Percentiles rank a stretch among this genome's conserved stretches.
Evolutionary conservation across 2,113 vertebrate genomes (phyloP).

Genomic region (Cynopterus brachyotis): DNA sequence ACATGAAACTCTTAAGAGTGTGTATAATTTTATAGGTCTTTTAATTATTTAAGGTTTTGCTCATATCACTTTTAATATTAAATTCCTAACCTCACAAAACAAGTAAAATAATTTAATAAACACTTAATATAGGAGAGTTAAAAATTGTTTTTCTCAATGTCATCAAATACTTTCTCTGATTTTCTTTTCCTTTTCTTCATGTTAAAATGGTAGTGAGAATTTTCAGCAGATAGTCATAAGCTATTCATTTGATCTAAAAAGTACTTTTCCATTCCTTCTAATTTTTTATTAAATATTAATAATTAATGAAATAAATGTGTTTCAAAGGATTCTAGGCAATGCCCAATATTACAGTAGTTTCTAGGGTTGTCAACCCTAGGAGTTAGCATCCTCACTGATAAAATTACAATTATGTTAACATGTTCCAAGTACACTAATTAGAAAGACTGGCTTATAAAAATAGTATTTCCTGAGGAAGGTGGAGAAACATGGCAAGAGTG

Average conservation of each 20-base stretch:
- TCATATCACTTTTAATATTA: too few relatives aligned
- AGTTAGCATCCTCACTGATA: not conserved
- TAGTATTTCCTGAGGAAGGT: not conserved
- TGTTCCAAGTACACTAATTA: not conserved
- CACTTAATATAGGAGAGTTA: too few relatives aligned
- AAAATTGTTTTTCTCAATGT: too few relatives aligned
- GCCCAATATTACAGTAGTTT: not conserved
- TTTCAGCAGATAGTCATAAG: not conserved
- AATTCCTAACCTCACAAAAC: too few relatives aligned
- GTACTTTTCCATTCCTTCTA: not conserved
- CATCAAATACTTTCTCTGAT: too few relatives aligned
- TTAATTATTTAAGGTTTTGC: too few relatives aligned
- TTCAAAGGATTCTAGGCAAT: not conserved
- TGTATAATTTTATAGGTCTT: too few relatives aligned
- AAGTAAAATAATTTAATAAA: too few relatives aligned
- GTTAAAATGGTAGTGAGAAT: not conserved
- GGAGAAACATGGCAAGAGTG: too few relatives aligned
- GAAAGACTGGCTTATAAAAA: not conserved
- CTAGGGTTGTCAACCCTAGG: not conserved
- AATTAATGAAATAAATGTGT: not conserved
- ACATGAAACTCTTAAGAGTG: too few relatives aligned
- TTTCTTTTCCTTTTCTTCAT: too few relatives aligned
- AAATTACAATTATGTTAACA: not conserved
- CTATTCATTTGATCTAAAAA: not conserved
- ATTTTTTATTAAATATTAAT: not conserved